Base-by-base conservation (phyloP, 2,797 vertebrate species). In the Sebastes melanostomus region DNA sequence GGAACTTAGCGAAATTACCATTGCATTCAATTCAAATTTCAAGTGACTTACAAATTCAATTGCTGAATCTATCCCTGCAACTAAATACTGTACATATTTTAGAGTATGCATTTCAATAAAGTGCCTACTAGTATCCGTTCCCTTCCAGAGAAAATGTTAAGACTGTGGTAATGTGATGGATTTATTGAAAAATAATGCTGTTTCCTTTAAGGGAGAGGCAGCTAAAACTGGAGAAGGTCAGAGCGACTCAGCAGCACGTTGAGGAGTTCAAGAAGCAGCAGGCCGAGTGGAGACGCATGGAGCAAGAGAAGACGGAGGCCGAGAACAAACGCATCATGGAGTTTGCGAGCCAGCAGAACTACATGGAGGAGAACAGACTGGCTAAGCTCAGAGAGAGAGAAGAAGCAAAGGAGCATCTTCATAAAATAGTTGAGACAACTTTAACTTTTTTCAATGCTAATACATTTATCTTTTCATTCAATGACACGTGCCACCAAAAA, bases 281-380 rank as follows among this genome's bases (percentile, higher is more conserved):
- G 87, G 94, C 91, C 0, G 80, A 96, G 32, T 98, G 97, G 97
- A 96, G 93, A 78, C 93, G 80, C 79, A 94, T 96, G 95, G 97
- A 98, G 91, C 91, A 72, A 25, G 96, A 97, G 72, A 97, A 96
- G 92, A 96, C 96, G 92, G 98, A 99, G 83, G 97, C 96, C 4
- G 98, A 99, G 92, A 98, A 99, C 80, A 94, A 86, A 73, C 97
- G 94, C 90, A 97, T 99, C 86, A 42, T 91, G 92, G 97, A 97
- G 81, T 98, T 97, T 90, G 93, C 93, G 3, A 95, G 72, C 38
- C 85, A 94, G 62, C 96, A 96, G 84, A 91, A 86, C 88, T 93
- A 92, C 60, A 94, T 94, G 91, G 95, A 99, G 88, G 93, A 96
- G 65, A 86, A 90, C 67, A 73, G 94, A n/a, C 94, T 94, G 93